phyloP scores from a whole-genome alignment of 2,888 invertebrate species.

The Pinctada fucata region DNA sequence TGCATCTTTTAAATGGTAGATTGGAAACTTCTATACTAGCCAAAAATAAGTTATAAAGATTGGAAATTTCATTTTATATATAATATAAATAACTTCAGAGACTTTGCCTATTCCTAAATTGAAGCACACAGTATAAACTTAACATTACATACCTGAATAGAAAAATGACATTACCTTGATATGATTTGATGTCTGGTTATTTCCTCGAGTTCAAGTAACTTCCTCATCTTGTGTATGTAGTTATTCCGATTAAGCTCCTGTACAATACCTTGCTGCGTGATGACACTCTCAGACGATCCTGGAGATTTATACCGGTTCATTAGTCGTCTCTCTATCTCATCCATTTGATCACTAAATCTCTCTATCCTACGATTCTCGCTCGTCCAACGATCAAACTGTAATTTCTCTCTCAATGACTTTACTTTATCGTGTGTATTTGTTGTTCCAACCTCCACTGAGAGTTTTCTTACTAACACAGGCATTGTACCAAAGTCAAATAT shows the following conservation, averaged over 20 bases:
- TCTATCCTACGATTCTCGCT: conserved; percentile 67
- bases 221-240: conserved; percentile 74
- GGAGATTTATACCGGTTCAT: conserved; percentile 67
- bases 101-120: too few relatives aligned
- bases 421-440: conserved; percentile 63
- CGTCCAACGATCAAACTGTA: conserved; percentile 73
- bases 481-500: conserved; percentile 72
- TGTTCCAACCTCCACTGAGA: conserved; percentile 71
- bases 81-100: too few relatives aligned
- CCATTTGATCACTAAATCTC: conserved; percentile 42
- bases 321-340: conserved; percentile 45
- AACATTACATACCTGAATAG: too few relatives aligned
- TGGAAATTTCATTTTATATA: too few relatives aligned
- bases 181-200: conserved; percentile 70
- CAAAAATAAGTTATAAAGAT: too few relatives aligned
- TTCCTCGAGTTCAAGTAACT: conserved; percentile 72
- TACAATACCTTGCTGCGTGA: conserved; percentile 66
- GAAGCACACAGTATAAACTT: too few relatives aligned
- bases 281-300: conserved; percentile 59
- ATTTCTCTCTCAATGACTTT: conserved; percentile 61
- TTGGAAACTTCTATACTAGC: too few relatives aligned
- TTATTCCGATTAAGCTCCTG: conserved; percentile 71
- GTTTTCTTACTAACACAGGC: conserved; percentile 67
- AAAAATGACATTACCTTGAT: conserved; percentile 56
- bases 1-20: too few relatives aligned